Evolutionary conservation across 2,888 invertebrate genomes (phyloP).

Genomic region (Ochlodes sylvanus): DNA sequence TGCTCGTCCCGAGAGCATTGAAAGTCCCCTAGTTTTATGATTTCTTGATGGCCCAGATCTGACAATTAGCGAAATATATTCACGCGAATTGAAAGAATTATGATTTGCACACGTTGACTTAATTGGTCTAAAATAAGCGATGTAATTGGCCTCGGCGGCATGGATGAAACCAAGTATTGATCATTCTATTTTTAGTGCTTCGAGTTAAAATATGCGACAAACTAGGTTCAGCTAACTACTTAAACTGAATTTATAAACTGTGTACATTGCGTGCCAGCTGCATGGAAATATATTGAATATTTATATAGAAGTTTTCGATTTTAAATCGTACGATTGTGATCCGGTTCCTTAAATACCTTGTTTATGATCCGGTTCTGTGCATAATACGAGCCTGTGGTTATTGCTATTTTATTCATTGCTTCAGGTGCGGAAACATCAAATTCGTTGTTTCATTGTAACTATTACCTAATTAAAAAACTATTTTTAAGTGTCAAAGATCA

Average conservation of each 20-base stretch:
- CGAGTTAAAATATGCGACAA: neutral
- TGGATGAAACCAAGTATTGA: neutral
- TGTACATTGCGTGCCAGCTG: constrained; percentile 1
- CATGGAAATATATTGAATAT: constrained; percentile 5
- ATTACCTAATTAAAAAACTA: neutral
- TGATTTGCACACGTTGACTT: too few relatives aligned
- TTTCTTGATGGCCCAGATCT: too few relatives aligned
- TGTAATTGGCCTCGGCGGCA: too few relatives aligned
- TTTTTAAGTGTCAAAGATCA: neutral
- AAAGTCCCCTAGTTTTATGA: too few relatives aligned
- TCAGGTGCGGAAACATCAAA: neutral
- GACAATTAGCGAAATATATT: too few relatives aligned
- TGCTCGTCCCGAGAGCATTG: too few relatives aligned
- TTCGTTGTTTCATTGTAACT: neutral
- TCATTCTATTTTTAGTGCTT: constrained; percentile 9
- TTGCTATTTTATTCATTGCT: neutral
- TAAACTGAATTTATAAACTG: constrained; percentile 14
- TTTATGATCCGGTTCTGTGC: constrained; percentile 11
- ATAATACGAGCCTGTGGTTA: constrained; percentile 5
- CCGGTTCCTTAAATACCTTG: constrained; percentile 17
- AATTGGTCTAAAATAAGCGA: too few relatives aligned
- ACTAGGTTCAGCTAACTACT: neutral
- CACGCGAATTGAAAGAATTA: too few relatives aligned
- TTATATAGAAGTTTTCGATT: constrained; percentile 19
- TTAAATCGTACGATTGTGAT: constrained; percentile 18